phyloP scores from a whole-genome alignment of 1,140 invertebrate genomes.

The Drosophila biarmipes region DNA sequence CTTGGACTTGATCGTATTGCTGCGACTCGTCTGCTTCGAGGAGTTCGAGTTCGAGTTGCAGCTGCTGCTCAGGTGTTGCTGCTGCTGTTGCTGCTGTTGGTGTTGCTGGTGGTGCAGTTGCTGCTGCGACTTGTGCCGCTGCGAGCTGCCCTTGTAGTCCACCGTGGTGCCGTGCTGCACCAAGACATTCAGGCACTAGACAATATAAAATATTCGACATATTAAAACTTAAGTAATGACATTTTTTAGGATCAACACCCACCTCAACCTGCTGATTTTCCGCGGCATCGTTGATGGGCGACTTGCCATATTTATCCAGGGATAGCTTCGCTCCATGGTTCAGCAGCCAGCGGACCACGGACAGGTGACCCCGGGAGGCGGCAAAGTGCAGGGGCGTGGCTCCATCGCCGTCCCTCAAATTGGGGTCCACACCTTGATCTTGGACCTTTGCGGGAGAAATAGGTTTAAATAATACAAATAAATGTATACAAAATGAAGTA shows the following conservation, averaged over 20 bases:
- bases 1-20: conserved; percentile 83
- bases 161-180: conserved; percentile 90
- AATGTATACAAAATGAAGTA: no score
- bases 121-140: conserved; percentile 71
- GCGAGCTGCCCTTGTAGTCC: conserved; percentile 85
- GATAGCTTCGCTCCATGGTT: conserved; percentile 91
- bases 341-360: conserved; percentile 92
- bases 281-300: conserved; percentile 94
- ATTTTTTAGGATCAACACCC: conserved; percentile 37
- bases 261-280: conserved; percentile 95
- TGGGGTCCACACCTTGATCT: conserved; percentile 92
- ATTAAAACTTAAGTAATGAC: not conserved
- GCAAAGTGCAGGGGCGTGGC: conserved; percentile 92
- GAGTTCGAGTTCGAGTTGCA: conserved; percentile 84
- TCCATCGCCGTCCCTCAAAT: conserved; percentile 93
- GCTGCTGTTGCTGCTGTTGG: conserved; percentile 49
- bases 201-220: not conserved
- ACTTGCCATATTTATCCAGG: conserved; percentile 93
- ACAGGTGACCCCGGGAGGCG: conserved; percentile 92
- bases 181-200: conserved; percentile 90
- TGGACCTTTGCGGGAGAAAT: conserved; percentile 86
- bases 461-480: no score
- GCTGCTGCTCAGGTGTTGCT: conserved; percentile 70
- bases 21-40: conserved; percentile 80
- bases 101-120: conserved; percentile 51